A percentile compares a stretch with the other conserved stretches of the same genome.
Evolutionary conservation across 2,888 invertebrate species (phyloP).

Genomic region (Ophion costatus): DNA sequence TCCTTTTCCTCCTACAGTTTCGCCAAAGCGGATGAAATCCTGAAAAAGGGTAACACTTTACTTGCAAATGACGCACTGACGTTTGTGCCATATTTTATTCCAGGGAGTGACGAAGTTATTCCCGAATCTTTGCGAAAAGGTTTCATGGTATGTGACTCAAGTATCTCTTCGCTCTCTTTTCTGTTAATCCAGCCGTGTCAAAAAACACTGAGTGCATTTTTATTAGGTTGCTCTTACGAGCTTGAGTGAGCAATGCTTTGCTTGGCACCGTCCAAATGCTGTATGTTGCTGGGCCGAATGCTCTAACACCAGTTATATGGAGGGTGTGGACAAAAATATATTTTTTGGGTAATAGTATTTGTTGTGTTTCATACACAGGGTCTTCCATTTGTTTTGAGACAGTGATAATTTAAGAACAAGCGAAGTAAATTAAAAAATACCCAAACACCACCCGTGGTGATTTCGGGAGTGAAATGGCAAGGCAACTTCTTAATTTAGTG

Average conservation of each 20-base stretch:
- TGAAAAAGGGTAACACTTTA: conserved; percentile 64
- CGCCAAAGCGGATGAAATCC: conserved; percentile 65
- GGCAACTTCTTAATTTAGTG: no score
- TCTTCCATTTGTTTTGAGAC: background rate
- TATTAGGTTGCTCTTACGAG: conserved; percentile 63
- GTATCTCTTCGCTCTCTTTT: background rate
- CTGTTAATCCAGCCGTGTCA: background rate
- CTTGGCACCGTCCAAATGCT: conserved; percentile 74
- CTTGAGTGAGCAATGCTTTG: conserved; percentile 69
- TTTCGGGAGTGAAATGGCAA: no score
- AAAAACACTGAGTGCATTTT: background rate
- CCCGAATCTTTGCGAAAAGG: conserved; percentile 66
- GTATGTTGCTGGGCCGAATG: conserved; percentile 73
- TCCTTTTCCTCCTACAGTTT: conserved; percentile 66
- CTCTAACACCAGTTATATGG: conserved; percentile 63
- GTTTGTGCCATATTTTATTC: conserved; percentile 68
- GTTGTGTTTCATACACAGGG: background rate
- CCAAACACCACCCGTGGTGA: no score
- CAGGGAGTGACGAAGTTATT: conserved; percentile 70
- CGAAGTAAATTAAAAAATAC: background rate
- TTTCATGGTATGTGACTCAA: conserved; percentile 66
- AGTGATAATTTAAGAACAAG: background rate
- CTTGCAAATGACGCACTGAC: conserved; percentile 50
- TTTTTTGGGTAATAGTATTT: conserved; percentile 71
- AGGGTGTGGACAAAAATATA: conserved; percentile 71